phyloP scores from a whole-genome alignment of 2,888 invertebrate genomes.

The Synergus gifuensis region DNA sequence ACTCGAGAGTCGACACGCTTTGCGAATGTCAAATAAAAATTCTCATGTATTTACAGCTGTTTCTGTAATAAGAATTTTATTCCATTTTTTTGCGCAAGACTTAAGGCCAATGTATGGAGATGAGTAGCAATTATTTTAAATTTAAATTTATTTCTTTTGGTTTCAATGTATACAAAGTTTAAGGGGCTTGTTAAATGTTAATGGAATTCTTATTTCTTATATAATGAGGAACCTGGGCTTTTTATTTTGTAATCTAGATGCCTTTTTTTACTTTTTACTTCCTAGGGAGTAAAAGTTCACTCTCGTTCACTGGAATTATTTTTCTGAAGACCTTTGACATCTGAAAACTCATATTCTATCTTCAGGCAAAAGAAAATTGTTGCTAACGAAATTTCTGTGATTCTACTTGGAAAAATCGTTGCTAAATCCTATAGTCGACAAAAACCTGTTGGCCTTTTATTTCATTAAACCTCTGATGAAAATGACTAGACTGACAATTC shows the following conservation, averaged over 20 bases:
- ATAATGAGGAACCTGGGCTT: neutral
- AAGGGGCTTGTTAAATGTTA: slow-evolving; percentile 6
- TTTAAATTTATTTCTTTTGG: slow-evolving; percentile 16
- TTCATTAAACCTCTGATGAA: slow-evolving; percentile 36
- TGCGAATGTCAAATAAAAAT: slow-evolving; percentile 34
- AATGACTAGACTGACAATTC: slow-evolving; percentile 39
- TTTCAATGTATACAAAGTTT: slow-evolving; percentile 9
- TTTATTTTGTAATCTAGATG: neutral
- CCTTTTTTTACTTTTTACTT: too few relatives aligned
- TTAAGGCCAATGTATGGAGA: slow-evolving; percentile 26
- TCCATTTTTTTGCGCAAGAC: slow-evolving; percentile 40
- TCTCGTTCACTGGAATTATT: too few relatives aligned
- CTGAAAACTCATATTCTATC: neutral
- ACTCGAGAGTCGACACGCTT: slow-evolving; percentile 24
- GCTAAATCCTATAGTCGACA: slow-evolving; percentile 29
- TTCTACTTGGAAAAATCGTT: slow-evolving; percentile 28
- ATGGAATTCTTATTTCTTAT: neutral
- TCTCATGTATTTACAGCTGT: slow-evolving; percentile 3
- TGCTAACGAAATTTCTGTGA: neutral
- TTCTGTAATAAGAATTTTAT: slow-evolving; percentile 25
- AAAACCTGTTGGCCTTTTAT: slow-evolving; percentile 34
- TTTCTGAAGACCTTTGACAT: neutral
- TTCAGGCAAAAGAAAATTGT: neutral
- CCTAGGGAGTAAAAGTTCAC: too few relatives aligned
- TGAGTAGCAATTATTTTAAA: slow-evolving; percentile 20